Base-by-base conservation (phyloP, 2,113 vertebrate genomes). In the Amblyopsis rosae region DNA sequence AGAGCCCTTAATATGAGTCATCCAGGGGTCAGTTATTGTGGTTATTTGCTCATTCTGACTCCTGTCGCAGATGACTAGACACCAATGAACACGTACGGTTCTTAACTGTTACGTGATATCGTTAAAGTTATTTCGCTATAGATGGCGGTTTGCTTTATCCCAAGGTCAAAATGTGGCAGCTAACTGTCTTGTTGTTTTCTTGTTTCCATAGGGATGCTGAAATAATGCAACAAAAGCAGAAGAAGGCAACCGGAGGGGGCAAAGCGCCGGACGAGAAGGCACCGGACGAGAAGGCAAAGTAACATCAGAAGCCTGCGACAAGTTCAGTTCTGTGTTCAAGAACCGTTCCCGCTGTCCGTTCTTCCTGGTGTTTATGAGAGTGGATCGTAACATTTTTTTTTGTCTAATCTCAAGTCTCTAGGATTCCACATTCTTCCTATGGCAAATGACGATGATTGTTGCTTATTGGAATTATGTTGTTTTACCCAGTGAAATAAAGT, bases 211-310 rank as follows among this genome's bases (percentile, higher is more conserved):
- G 96, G 92, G 96, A 98, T 92, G 96, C 95, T 11, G 95, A 96
- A 87, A 96, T 96, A 90, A 98, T 98, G 96, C 94, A 97, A 88
- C 92, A 98, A 87, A 98, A 98, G 90, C 96, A 98, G 91, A 96
- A 96, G 87, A 95, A 96, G 73, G 87, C 95, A 1, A 83, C 83
- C 48, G 93, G 92, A 92, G 81, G 79, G 67, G 86, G 88, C 78
- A 79, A 76, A 71, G 65, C 62, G 49, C 57, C 26, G 17, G 57
- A 53, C 4, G 54, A 56, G 53, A n/a, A 12, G n/a, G 48, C 8
- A 2, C 12, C 9, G 48, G 48, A 26, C 67, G 91, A 92, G 70
- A 86, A 89, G 72, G 81, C 91, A 70, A 90, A 93, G 90, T 93
- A 93, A 88, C 80, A 62, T 67, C 26, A 45, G 59, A 72, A 17